phyloP scores from a whole-genome alignment of 2,113 vertebrate species.

The Cairina moschata region DNA sequence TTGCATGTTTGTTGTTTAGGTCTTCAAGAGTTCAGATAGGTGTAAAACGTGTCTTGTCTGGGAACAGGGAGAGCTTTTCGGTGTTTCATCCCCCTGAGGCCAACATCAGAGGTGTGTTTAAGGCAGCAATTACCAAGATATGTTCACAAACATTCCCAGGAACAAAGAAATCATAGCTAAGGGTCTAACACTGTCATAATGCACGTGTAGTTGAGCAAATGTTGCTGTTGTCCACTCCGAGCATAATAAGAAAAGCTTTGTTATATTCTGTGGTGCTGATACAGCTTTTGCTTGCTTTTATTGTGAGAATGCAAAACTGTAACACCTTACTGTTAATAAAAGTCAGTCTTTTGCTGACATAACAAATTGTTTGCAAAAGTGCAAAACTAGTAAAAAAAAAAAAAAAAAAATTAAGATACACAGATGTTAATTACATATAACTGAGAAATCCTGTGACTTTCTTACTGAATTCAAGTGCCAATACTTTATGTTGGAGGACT shows the following conservation, averaged over 20 bases:
- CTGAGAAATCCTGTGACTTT: background rate
- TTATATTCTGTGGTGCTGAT: background rate
- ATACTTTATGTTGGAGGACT: background rate
- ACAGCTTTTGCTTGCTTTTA: background rate
- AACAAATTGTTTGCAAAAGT: background rate
- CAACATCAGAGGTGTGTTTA: fast-evolving
- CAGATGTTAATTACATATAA: background rate
- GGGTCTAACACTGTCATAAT: fast-evolving
- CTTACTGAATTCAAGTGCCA: background rate
- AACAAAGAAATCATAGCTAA: background rate
- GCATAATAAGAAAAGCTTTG: background rate
- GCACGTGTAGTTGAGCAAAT: no score
- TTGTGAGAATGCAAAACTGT: background rate
- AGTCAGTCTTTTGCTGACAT: background rate
- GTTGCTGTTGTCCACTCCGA: background rate
- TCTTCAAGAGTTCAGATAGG: background rate
- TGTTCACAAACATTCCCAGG: background rate
- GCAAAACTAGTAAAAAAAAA: background rate
- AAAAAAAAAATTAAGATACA: background rate
- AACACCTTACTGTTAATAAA: background rate
- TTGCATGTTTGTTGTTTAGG: background rate
- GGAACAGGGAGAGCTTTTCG: no score
- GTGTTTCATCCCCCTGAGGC: background rate
- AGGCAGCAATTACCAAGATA: background rate
- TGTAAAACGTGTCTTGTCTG: background rate